Evolutionary conservation across 2,888 invertebrate species (phyloP), one percentile per base, ranked within the genome.

Genomic region (Nycteola revayana): DNA sequence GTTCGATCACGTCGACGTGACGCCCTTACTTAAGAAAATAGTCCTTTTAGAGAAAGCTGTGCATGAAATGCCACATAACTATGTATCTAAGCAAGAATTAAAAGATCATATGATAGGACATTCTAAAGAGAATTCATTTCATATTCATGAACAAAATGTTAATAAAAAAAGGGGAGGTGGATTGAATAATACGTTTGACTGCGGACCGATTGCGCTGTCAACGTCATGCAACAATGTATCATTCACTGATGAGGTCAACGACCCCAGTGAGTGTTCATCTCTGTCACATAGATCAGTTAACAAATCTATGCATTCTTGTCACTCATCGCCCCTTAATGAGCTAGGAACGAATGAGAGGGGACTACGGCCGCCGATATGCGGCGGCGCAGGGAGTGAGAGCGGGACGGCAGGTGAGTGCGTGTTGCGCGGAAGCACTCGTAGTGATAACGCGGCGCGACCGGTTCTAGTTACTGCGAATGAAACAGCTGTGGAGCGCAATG

Each of bases 131-230:
- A 11, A 10, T 10, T 11, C 25, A 8, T 25, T 25, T 14, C 1
- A 10, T 10, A 25, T 1, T 25, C 11, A 25, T 11, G 14, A 10
- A 8, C 10, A 10, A 25, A 25, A 25, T 25, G 14, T 25, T 11
- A 25, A 25, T 11, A 11, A 2, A 11, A 10, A 14, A 11, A 11
- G 25, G 14, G 25, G 25, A 7, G 25, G 10, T 6, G 25, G 7
- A 22, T n/a, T 10, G 9, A 9, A 9, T 24, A 24, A 10, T 9
- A 9, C 7, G 7, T 7, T 11, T n/a, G 25, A 25, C 25, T 11
- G 25, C n/a, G 25, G 25, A 2, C 25, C 11, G 25, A 25, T 25
- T 10, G 25, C 25, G 37, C 8, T 37, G 37, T 11, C 25, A 3
- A 10, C 7, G 7, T 7, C 2, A 7, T 11, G 25, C 7, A n/a